Conservation (phyloP, 1,140 invertebrate species). For the Acyrthosiphon pisum region DNA sequence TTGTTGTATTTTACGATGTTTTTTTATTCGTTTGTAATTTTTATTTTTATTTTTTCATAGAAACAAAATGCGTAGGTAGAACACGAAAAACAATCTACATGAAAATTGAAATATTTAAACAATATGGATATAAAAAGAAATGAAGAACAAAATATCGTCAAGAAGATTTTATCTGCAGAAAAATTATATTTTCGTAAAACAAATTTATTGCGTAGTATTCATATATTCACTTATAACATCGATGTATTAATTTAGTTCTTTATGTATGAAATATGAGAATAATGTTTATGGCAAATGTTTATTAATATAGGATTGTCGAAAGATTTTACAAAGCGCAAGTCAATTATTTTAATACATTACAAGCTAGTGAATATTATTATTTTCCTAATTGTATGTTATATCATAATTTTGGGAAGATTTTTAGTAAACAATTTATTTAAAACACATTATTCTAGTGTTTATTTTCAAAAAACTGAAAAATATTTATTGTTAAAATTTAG, state of each 20-base stretch:
- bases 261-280: neutral
- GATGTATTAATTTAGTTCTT: neutral
- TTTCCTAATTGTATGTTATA: neutral
- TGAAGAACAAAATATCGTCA: neutral
- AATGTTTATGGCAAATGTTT: neutral
- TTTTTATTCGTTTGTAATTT: constrained; percentile 2
- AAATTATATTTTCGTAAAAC: neutral
- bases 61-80: neutral
- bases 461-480: neutral
- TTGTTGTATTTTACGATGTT: neutral
- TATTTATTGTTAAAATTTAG: neutral
- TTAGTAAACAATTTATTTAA: neutral
- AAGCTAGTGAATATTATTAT: neutral
- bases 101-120: neutral
- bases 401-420: neutral
- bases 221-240: neutral
- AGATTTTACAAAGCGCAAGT: neutral
- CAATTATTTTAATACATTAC: too few relatives aligned
- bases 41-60: neutral
- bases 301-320: neutral
- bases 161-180: neutral
- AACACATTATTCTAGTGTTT: neutral
- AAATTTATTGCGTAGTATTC: neutral
- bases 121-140: neutral
- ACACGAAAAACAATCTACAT: neutral